Base-by-base conservation (phyloP, 2,113 vertebrate genomes). In the Paedocypris sp. region DNA sequence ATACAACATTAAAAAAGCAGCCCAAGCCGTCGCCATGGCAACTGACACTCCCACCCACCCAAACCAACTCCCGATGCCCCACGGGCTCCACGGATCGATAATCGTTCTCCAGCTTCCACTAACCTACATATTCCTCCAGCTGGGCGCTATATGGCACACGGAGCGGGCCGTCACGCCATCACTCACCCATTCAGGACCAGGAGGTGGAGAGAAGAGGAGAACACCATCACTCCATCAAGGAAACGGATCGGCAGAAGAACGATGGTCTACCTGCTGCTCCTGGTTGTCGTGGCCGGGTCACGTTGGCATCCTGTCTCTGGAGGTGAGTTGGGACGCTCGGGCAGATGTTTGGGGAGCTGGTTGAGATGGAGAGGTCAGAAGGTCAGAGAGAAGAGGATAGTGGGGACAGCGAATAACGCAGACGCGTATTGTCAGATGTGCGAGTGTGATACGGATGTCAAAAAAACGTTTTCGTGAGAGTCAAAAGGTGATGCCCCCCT, bases 21-120 rank as follows among this genome's bases (percentile, higher is more conserved):
- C 78, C 78, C 74, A 72, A 75, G 63, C 16, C 49, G 66, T 77
- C 10, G 68, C 13, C 76, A 75, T 79, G 71, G 77, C 74, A 80
- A 80, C 75, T 68, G 56, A 3, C 26, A 7, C 43, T 43, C 53
- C 53, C 43, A 12, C 36, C 53, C 52, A 41, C 35, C 23, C 16
- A 56, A 56, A 56, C 9, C 9, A 56, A 56, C 51, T 20, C 20
- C 57, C 73, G 46, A 23, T 36, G 33, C 62, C 7, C 50, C 52
- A 60, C 49, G 59, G 62, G 65, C 71, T 79, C 77, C 76, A 71
- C 68, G 53, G 41, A 79, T 80, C 78, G 56, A 80, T 78, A 60
- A 66, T 61, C 51, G 50, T 48, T 43, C 46, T 51, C 61, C 39
- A 70, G 70, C 47, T 66, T 62, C 66, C 46, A 54, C 48, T 64